Percentiles rank a stretch among this genome's conserved stretches.
Evolutionary conservation across 64 coral and sea anemone genomes (phyloP).

Genomic region (Actinia equina): DNA sequence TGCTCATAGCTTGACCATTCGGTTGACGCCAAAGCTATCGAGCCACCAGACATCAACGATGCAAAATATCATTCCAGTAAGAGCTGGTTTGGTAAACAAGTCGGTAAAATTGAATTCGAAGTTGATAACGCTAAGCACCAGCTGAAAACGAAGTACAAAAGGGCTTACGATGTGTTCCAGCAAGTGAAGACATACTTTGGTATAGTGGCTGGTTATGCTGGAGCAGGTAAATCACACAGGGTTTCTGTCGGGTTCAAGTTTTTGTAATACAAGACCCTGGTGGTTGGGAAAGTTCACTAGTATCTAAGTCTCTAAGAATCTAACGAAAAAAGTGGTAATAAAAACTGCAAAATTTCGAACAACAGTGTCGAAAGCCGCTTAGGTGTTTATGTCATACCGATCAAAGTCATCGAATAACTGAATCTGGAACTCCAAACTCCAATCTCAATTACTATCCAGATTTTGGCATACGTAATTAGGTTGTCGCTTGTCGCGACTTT

Average conservation of each 20-base stretch:
- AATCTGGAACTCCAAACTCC: no score
- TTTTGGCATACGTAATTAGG: no score
- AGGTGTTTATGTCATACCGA: no score
- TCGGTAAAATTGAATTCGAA: not conserved
- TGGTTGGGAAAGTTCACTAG: no score
- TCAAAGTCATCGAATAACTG: no score
- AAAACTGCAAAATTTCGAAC: no score
- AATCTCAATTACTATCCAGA: no score
- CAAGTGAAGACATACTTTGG: not conserved
- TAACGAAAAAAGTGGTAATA: no score
- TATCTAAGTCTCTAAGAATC: no score
- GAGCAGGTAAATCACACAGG: not conserved
- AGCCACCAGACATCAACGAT: not conserved
- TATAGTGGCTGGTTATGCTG: not conserved
- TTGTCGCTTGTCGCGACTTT: no score
- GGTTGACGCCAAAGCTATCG: slow-evolving; percentile 5
- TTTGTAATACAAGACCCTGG: no score
- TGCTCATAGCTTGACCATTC: slow-evolving; percentile 1
- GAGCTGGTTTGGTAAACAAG: slow-evolving; percentile 12
- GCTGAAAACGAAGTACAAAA: slow-evolving; percentile 5
- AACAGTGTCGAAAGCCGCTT: no score
- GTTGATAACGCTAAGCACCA: not conserved
- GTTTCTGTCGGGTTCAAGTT: not conserved
- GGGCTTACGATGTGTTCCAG: not conserved
- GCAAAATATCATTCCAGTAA: not conserved